Base-by-base conservation (phyloP, 2,113 vertebrate species). In the Mustela lutreola region DNA sequence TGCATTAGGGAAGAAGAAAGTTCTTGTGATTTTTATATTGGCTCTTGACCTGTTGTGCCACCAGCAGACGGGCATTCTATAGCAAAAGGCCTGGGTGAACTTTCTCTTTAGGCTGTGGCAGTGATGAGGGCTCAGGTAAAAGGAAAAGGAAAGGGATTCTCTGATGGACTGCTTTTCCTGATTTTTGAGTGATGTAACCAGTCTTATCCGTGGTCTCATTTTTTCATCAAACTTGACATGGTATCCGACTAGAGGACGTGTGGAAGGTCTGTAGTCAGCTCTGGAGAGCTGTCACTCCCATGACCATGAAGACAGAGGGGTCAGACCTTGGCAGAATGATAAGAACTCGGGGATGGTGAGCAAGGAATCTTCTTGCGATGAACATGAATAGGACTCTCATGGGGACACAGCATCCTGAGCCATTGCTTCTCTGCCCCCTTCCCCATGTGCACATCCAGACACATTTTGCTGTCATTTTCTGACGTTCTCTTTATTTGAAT, bases 141-240 rank as follows among this genome's bases (percentile, higher is more conserved):
- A 83, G 50, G 39, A 33, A 82, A 79, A 36, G 33, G 33, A 39
- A 82, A 45, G 53, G 53, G 67, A 60, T 65, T 93, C 9, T 76
- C 16, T 53, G 58, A 48, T 26, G n/a, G 19, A 48, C 53, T 71
- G 24, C 70, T 26, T 9, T 4, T 3, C 3, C 8, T 70, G 22
- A 42, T 39, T 83, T 96, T 94, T 65, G 93, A 96, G 58, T 90
- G 5, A 39, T 63, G 7, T 84, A 90, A 87, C 26, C 65, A 53
- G 36, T 94, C 14, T 60, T 87, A 78, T 45, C 53, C 26, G 0
- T 28, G 5, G 8, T 91, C 63, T 95, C 81, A 2, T 70, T 83
- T 89, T 50, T 89, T 94, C 39, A 90, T 88, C 62, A 89, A 22
- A 94, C 8, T 53, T 92, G 31, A 76, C 28, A 4, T 21, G 56